Base-by-base conservation (phyloP, 2,113 vertebrate genomes). In the Solea senegalensis region DNA sequence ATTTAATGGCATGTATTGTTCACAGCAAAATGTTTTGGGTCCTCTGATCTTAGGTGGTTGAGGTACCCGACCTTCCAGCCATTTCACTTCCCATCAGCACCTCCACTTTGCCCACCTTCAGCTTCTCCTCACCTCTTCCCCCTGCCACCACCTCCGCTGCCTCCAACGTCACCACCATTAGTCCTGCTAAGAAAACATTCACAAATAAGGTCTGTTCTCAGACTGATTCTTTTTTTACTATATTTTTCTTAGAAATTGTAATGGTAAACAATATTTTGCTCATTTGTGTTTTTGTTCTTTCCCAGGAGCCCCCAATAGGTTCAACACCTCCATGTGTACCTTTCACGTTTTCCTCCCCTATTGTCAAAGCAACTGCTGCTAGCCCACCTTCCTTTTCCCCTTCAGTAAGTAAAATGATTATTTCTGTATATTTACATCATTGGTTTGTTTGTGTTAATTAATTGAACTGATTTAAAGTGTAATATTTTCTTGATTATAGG, bases 321-420 rank as follows among this genome's bases (percentile, higher is more conserved):
- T 86, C 85, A 10, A 84, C 92, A 8, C 86, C 92, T 8, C 88
- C 91, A 61, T 95, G 91, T 84, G 92, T 92, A 44, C 87, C 94
- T 6, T 99, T 97, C 85, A 96, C 93, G 64, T 99, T 99, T 92
- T 97, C 97, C 83, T 97, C 96, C 87, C 97, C 97, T 40, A 97
- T 98, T 87, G 95, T 99, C 88, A 99, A 96, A 86, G 96, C 96
- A 70, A 96, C 96, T 57, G 94, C 96, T 92, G 90, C 95, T 65
- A 95, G 95, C 86, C 93, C 95, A 56, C 92, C 94, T 81, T 92
- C 95, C 88, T 94, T 96, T 76, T 93, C 93, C 0, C 91, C 94
- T 34, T 94, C 96, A 88, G 97, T 98, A 94, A 95, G 97, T 96
- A 55, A 15, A 61, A 2, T 2, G 3, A 66, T 60, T 27, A 7